phyloP scores from a whole-genome alignment of 2,888 invertebrate species.

The Erebia palarica region DNA sequence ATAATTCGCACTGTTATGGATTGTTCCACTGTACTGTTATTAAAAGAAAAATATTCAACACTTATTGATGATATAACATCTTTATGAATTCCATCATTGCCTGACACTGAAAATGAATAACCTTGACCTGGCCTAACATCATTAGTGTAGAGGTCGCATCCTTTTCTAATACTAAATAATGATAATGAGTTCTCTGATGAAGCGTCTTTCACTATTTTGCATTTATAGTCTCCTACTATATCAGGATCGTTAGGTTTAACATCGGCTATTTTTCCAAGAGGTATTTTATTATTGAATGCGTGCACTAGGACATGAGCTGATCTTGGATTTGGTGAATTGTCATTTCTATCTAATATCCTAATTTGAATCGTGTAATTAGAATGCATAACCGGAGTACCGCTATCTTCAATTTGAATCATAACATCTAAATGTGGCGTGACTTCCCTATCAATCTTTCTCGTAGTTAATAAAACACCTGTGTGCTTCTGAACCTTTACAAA shows the following conservation, averaged over 20 bases:
- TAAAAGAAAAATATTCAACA: conserved; percentile 90
- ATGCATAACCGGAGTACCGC: conserved; percentile 91
- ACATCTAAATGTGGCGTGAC: conserved; percentile 88
- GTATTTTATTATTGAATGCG: conserved; percentile 88
- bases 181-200: conserved; percentile 82
- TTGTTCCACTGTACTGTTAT: conserved; percentile 91
- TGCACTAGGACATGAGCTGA: conserved; percentile 91
- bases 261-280: conserved; percentile 93
- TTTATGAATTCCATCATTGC: conserved; percentile 94
- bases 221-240: conserved; percentile 93
- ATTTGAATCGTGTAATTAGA: conserved; percentile 90
- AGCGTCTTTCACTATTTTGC: conserved; percentile 88
- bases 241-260: conserved; percentile 97
- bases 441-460: conserved; percentile 92
- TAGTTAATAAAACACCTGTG: conserved; percentile 90
- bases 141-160: conserved; percentile 91
- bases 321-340: conserved; percentile 93
- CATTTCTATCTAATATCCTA: conserved; percentile 93
- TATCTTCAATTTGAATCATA: conserved; percentile 93
- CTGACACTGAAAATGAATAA: conserved; percentile 90
- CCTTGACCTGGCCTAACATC: conserved; percentile 87
- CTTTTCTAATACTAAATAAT: conserved; percentile 86
- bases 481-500: conserved; percentile 90
- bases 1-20: conserved; percentile 89
- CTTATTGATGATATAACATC: conserved; percentile 94